Base-by-base conservation (phyloP, 2,113 vertebrate species). In the Tragulus kanchil region DNA sequence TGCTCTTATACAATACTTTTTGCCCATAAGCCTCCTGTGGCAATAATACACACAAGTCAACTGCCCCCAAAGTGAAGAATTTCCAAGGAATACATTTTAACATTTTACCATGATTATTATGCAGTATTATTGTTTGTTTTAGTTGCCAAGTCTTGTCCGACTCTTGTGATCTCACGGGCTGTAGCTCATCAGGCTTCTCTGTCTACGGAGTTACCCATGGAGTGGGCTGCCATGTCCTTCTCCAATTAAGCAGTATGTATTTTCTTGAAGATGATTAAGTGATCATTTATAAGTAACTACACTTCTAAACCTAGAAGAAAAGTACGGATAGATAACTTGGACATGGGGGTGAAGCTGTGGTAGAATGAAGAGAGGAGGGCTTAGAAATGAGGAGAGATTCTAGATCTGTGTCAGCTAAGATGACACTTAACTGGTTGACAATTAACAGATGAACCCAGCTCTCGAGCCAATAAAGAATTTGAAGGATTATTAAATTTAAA, bases 391-490 rank as follows among this genome's bases (percentile, higher is more conserved):
- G 26, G 11, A 75, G 26, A 92, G 19, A 79, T 61, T 90, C 77
- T 77, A 79, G 54, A 64, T 56, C 67, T 77, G 1, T 78, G 71
- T 96, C 54, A 84, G 23, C 23, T 93, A 71, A 84, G 71, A 10
- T 64, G 28, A 8, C 31, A 64, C 79, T 90, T 95, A 94, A 62
- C 94, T 95, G 16, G 85, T 73, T 97, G 64, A 59, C 64, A 59
- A 11, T 85, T 58, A 77, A 94, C 1, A 17, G 8, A 88, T 11
- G 23, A 90, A 31, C 19, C 58, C 65, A 89, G 45, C 14, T n/a
- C 50, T 58, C 14, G 21, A 58, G 26, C 83, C 82, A 67, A 59
- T 78, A 83, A 81, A 58, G 26, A 94, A 85, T 73, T 21, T 65
- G 5, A 90, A 67, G 36, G 90, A 84, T 19, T 79, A 15, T 89